Conservation (phyloP, 1,140 invertebrate genomes). For the Ips typographus region DNA sequence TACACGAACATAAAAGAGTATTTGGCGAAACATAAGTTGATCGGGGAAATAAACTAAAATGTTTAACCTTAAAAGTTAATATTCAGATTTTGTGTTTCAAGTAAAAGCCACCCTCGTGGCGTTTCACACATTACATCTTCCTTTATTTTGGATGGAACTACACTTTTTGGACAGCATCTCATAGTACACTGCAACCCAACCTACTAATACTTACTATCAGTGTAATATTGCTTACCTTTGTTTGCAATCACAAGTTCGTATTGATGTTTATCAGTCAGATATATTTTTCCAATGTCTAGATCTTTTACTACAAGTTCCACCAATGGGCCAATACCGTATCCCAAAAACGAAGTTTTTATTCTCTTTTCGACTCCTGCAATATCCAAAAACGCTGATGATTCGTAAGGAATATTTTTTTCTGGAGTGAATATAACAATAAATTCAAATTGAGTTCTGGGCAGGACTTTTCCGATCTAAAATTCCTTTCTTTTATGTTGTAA, state of each 20-base stretch:
- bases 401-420: slow-evolving; percentile 28
- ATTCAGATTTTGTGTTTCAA: too few relatives aligned
- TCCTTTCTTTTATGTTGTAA: not conserved
- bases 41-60: too few relatives aligned
- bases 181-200: too few relatives aligned
- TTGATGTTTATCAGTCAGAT: slow-evolving; percentile 43
- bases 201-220: not conserved
- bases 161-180: too few relatives aligned
- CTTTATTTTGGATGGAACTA: too few relatives aligned
- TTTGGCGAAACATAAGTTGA: too few relatives aligned
- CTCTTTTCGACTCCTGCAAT: slow-evolving; percentile 41
- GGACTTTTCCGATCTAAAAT: slow-evolving; percentile 41
- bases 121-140: too few relatives aligned
- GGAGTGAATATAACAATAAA: slow-evolving; percentile 45
- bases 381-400: slow-evolving; percentile 41
- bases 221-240: slow-evolving; percentile 26
- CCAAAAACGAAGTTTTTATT: slow-evolving; percentile 40
- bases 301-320: slow-evolving; percentile 40
- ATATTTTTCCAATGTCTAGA: slow-evolving; percentile 43
- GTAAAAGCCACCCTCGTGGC: too few relatives aligned
- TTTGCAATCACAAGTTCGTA: slow-evolving; percentile 45
- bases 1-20: too few relatives aligned
- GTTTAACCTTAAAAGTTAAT: too few relatives aligned
- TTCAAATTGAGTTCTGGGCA: slow-evolving; percentile 38
- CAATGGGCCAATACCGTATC: slow-evolving; percentile 42